Conservation (phyloP, 2,797 vertebrate genomes). For the Astyanax mexicanus region DNA sequence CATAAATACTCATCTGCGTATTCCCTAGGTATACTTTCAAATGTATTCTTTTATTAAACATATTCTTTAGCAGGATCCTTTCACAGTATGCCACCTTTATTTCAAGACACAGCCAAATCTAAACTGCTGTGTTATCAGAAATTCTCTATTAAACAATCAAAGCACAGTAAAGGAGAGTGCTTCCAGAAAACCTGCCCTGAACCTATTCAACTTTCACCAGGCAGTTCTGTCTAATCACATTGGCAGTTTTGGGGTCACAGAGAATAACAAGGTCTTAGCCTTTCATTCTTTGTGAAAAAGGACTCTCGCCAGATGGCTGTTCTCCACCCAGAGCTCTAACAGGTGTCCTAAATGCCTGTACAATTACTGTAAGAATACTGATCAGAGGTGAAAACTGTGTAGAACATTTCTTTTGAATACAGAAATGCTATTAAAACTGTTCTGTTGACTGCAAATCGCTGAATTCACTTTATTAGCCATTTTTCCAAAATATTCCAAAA, state of each 20-base stretch:
- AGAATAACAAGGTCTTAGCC: conserved; percentile 50
- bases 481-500: too few species aligned
- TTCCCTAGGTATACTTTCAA: not conserved
- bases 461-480: not conserved
- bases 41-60: not conserved
- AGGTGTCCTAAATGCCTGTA: conserved; percentile 37
- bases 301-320: conserved; percentile 46
- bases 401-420: not conserved
- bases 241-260: conserved; percentile 31
- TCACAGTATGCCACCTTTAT: not conserved
- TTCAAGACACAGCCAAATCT: not conserved
- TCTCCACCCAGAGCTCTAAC: conserved; percentile 19
- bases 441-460: not conserved
- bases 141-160: not conserved
- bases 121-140: not conserved
- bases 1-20: not conserved
- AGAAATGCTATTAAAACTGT: not conserved
- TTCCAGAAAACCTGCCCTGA: not conserved
- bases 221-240: conserved; percentile 17
- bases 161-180: not conserved
- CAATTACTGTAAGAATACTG: conserved; percentile 1
- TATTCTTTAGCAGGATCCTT: not conserved
- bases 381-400: too few species aligned
- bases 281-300: conserved; percentile 12
- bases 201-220: conserved; percentile 3